Percentiles rank a stretch among this genome's conserved stretches.
Conservation (phyloP, 37 sponge, comb jelly and placozoan genomes). For the Halichondria panicea region DNA sequence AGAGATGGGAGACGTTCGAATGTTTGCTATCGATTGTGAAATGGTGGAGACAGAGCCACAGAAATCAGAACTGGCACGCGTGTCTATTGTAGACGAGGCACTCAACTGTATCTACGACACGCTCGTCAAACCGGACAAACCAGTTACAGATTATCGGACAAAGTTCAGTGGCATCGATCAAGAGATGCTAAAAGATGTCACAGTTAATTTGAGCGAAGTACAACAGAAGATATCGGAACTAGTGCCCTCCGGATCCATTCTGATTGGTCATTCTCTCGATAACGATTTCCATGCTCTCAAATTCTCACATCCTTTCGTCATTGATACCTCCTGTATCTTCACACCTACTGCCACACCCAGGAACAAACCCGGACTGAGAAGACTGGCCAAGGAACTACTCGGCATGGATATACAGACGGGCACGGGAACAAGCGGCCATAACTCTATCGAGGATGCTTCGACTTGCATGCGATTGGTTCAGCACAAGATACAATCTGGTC, state of each 20-base stretch:
- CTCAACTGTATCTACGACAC: conserved; percentile 83
- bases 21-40: conserved; percentile 90
- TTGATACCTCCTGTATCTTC: conserved; percentile 80
- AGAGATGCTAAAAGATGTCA: conserved; percentile 69
- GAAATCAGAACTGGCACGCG: conserved; percentile 71
- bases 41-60: conserved; percentile 63
- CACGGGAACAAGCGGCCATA: conserved; percentile 65
- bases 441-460: conserved; percentile 84
- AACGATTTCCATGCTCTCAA: conserved; percentile 92
- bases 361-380: conserved; percentile 72
- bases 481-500: conserved; percentile 65
- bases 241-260: conserved; percentile 71
- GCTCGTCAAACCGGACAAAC: conserved; percentile 75
- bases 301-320: conserved; percentile 61
- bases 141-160: conserved; percentile 83
- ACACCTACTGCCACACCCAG: conserved; percentile 23
- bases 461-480: conserved; percentile 87
- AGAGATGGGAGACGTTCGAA: conserved; percentile 20
- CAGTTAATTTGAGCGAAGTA: conserved; percentile 77
- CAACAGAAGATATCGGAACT: conserved; percentile 57
- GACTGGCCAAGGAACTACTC: conserved; percentile 70
- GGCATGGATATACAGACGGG: conserved; percentile 51
- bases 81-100: conserved; percentile 84
- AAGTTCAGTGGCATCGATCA: conserved; percentile 91
- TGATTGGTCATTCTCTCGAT: conserved; percentile 97